These are phyloP conservation scores for Aphidius gifuensis DNA, from an alignment of 1,140 invertebrate species.

Conservation along the genomic window DNA sequence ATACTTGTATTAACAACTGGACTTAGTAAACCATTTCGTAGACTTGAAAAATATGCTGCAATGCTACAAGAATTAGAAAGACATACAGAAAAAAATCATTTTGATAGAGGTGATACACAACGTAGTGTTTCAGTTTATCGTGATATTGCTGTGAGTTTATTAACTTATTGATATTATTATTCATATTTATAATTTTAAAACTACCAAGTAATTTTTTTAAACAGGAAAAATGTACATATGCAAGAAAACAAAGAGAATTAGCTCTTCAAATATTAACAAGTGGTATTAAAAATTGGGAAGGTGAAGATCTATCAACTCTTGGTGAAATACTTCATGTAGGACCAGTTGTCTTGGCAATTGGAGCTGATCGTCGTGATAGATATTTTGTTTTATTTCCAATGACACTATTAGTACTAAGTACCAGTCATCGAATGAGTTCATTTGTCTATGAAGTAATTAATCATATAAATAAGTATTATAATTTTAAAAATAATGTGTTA, in stretches of 20 bases:
- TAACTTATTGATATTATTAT: conserved; percentile 2
- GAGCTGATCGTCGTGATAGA: conserved; percentile 76
- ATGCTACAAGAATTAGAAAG: conserved; percentile 93
- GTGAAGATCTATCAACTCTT: conserved; percentile 74
- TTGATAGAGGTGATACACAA: conserved; percentile 94
- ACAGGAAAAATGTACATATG: conserved; percentile 74
- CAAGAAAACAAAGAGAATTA: conserved; percentile 91
- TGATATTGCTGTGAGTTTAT: conserved; percentile 80
- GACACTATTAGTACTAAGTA: conserved; percentile 84
- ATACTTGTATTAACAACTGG: conserved; percentile 87
- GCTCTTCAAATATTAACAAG: conserved; percentile 92
- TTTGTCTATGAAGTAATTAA: conserved; percentile 86
- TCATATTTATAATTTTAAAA: not conserved
- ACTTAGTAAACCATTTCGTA: conserved; percentile 90
- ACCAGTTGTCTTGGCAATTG: conserved; percentile 73
- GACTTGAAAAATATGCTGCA: conserved; percentile 91
- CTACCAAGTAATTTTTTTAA: conserved; percentile 5
- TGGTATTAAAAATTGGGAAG: conserved; percentile 91
- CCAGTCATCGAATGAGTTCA: conserved; percentile 87
- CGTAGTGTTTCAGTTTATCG: conserved; percentile 90
- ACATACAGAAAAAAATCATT: conserved; percentile 91
- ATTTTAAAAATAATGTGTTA: too few relatives aligned
- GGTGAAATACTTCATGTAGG: conserved; percentile 83
- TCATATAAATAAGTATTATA: not conserved
- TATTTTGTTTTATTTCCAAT: conserved; percentile 90